Percentiles rank a stretch among this genome's conserved stretches.
phyloP scores from a whole-genome alignment of 2,797 vertebrate species.

The Bradypodion pumilum region DNA sequence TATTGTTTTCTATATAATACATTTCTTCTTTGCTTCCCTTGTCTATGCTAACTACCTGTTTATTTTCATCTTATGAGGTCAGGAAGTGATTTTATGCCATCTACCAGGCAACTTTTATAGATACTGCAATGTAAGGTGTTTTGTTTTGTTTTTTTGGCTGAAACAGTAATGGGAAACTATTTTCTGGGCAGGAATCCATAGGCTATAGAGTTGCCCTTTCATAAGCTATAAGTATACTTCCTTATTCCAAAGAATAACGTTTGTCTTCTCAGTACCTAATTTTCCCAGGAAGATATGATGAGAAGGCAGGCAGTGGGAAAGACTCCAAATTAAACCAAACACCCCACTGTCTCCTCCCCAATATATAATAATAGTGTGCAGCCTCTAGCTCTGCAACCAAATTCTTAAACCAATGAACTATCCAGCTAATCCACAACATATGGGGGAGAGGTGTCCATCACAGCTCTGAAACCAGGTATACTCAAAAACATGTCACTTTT shows the following conservation, averaged over 20 bases:
- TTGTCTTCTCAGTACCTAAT: background rate
- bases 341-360: background rate
- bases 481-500: background rate
- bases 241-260: background rate
- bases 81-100: background rate
- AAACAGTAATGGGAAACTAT: conserved; percentile 21
- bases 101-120: background rate
- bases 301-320: background rate
- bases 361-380: too few relatives aligned
- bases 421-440: too few relatives aligned
- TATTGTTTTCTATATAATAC: background rate
- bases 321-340: background rate
- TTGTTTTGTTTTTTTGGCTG: background rate
- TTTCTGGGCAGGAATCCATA: background rate
- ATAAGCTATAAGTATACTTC: background rate
- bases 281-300: background rate
- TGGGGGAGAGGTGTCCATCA: background rate
- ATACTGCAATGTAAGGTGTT: background rate
- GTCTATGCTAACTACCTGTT: background rate
- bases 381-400: too few relatives aligned
- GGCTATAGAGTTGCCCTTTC: background rate
- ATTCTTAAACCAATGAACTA: too few relatives aligned
- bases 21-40: background rate
- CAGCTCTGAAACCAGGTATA: background rate
- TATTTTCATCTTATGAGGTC: background rate